Evolutionary conservation across 2,888 invertebrate genomes (phyloP).

Genomic region (Papilio demoleus): DNA sequence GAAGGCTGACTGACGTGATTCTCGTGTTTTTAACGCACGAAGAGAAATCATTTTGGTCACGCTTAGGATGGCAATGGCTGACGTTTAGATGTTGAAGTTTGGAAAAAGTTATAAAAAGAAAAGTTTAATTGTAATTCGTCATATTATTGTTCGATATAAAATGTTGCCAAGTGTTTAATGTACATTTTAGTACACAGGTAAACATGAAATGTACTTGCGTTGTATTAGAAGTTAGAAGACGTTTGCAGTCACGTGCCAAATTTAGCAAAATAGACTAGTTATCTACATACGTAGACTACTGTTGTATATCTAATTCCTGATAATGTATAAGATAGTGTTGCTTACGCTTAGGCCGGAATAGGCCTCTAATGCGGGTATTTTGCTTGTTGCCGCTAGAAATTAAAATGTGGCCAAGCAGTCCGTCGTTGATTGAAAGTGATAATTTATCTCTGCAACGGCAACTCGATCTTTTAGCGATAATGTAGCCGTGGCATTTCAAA

Average conservation of each 20-base stretch:
- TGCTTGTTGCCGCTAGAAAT: too few relatives aligned
- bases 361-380: too few relatives aligned
- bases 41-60: constrained; percentile 17
- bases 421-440: too few relatives aligned
- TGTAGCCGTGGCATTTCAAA: too few relatives aligned
- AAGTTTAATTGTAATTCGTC: neutral
- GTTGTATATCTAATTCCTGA: constrained; percentile 9
- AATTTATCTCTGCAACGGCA: too few relatives aligned
- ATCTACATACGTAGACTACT: constrained; percentile 8
- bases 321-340: constrained; percentile 6
- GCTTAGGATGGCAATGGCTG: neutral
- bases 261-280: constrained; percentile 27
- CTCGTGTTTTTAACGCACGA: constrained; percentile 5
- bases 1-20: constrained; percentile 17
- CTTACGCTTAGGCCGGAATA: too few relatives aligned
- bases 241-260: constrained; percentile 25
- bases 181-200: neutral
- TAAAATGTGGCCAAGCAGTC: too few relatives aligned
- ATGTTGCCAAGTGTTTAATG: neutral
- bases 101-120: neutral
- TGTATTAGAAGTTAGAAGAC: neutral
- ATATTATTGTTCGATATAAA: neutral
- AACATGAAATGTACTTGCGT: neutral
- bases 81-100: neutral
- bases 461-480: too few relatives aligned